phyloP scores from a whole-genome alignment of 1,140 invertebrate species.

The Orius laevigatus region DNA sequence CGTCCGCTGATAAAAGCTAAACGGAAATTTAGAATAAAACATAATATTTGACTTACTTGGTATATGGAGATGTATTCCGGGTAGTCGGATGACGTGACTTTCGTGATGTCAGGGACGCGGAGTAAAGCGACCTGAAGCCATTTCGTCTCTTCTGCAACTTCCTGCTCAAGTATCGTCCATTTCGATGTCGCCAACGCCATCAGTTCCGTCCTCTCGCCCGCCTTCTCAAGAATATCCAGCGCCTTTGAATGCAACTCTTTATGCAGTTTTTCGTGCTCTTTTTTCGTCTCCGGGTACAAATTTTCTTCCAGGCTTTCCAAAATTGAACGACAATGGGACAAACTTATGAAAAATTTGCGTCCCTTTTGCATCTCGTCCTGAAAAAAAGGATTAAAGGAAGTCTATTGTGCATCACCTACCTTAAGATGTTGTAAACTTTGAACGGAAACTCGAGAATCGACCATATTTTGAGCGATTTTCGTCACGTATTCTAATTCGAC shows the following conservation, averaged over 20 bases:
- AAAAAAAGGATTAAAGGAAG: constrained; percentile 4
- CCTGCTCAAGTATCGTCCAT: constrained; percentile 64
- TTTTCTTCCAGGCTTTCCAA: constrained; percentile 70
- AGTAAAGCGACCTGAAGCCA: constrained; percentile 68
- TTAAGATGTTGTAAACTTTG: constrained; percentile 56
- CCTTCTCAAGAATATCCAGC: constrained; percentile 54
- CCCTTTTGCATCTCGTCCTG: constrained; percentile 72
- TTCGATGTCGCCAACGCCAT: constrained; percentile 65
- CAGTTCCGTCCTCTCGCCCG: constrained; percentile 57
- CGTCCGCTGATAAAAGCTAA: constrained; percentile 53
- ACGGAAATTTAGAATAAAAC: constrained; percentile 13
- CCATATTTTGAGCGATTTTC: constrained; percentile 56
- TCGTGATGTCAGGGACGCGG: constrained; percentile 57
- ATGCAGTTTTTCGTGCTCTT: constrained; percentile 55
- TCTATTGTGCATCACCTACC: constrained; percentile 6
- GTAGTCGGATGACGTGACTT: constrained; percentile 60
- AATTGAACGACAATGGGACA: constrained; percentile 68
- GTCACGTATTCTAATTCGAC: constrained; percentile 72
- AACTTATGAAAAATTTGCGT: constrained; percentile 70
- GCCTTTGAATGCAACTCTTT: constrained; percentile 55
- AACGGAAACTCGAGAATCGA: constrained; percentile 56
- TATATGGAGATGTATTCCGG: constrained; percentile 69
- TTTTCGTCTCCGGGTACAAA: constrained; percentile 57
- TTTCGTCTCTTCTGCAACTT: constrained; percentile 59
- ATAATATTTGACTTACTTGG: constrained; percentile 30